phyloP scores from a whole-genome alignment of 2,797 vertebrate genomes.

The Pseudochirops cupreus region DNA sequence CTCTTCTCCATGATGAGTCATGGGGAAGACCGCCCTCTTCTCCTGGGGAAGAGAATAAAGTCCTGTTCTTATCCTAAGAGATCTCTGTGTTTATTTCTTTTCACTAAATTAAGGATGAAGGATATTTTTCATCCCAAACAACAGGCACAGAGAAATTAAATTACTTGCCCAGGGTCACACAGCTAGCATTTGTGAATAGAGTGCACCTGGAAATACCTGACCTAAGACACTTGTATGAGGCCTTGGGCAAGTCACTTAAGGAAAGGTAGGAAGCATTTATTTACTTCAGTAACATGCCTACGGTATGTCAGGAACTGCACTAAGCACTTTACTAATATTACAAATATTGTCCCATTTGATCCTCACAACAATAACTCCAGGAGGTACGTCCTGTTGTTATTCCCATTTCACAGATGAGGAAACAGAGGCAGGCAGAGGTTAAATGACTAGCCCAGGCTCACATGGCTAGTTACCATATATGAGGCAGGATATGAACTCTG shows the following conservation, averaged over 20 bases:
- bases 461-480: fast-evolving
- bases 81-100: too few relatives aligned
- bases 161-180: not conserved
- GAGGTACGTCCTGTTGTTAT: not conserved
- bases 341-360: not conserved
- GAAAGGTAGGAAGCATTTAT: not conserved
- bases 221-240: not conserved
- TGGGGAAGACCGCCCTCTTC: too few relatives aligned
- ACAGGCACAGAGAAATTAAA: not conserved
- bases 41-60: too few relatives aligned
- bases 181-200: not conserved
- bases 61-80: too few relatives aligned
- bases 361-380: not conserved
- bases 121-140: not conserved
- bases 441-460: not conserved
- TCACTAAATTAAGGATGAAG: too few relatives aligned
- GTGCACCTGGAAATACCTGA: not conserved
- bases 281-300: not conserved
- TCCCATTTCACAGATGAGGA: not conserved
- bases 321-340: not conserved
- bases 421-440: not conserved
- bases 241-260: not conserved
- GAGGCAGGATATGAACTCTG: not conserved
- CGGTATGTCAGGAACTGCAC: too few relatives aligned
- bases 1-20: too few relatives aligned